A percentile compares a stretch with the other conserved stretches of the same genome.
Conservation (phyloP, 1,140 invertebrate genomes). For the Temnothorax nylanderi region DNA sequence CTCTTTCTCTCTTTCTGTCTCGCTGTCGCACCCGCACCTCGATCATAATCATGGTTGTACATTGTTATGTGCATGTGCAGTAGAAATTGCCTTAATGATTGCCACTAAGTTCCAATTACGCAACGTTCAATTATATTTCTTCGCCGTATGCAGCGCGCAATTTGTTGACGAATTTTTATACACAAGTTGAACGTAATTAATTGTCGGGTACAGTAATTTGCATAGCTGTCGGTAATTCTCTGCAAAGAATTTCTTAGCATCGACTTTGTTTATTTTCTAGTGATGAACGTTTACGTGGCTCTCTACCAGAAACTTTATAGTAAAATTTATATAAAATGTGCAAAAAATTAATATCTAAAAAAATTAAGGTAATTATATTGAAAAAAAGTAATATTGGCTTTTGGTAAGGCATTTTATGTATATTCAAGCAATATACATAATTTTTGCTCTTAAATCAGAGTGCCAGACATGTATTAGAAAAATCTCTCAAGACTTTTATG, state of each 20-base stretch:
- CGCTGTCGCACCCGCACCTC: constrained; percentile 50
- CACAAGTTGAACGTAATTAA: neutral
- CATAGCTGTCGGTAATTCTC: neutral
- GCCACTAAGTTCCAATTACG: constrained; percentile 69
- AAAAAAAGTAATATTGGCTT: neutral
- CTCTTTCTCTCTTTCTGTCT: neutral
- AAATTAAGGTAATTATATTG: neutral
- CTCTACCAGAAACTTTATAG: no score
- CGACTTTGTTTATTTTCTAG: neutral
- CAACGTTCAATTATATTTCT: constrained; percentile 68
- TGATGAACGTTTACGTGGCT: neutral
- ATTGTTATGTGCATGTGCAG: constrained; percentile 8
- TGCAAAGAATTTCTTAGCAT: neutral
- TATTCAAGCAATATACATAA: neutral
- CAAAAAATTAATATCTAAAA: neutral
- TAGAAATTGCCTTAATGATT: constrained; percentile 61
- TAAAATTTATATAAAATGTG: neutral
- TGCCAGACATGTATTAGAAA: neutral
- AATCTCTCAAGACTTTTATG: neutral
- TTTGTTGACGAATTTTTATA: constrained; percentile 57
- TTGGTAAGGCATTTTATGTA: neutral
- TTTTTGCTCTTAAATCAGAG: neutral
- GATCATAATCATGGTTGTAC: constrained; percentile 48
- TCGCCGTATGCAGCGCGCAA: constrained; percentile 49
- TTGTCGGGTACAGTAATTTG: neutral